Conservation (phyloP, 2,797 vertebrate genomes). For the Margarornis squamiger region DNA sequence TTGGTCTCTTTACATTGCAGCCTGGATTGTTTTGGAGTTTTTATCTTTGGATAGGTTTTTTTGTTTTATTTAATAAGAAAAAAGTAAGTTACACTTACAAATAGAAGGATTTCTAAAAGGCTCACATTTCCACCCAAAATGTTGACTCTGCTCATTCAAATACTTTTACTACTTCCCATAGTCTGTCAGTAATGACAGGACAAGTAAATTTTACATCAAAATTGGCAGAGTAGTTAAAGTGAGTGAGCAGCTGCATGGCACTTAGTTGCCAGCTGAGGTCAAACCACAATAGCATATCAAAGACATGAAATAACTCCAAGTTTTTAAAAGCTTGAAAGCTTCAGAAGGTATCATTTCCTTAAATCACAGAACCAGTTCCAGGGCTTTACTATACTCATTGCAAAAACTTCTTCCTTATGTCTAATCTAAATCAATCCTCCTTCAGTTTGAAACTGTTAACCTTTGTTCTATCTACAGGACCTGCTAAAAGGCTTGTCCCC, state of each 20-base stretch:
- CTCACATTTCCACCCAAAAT: not conserved
- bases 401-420: not conserved
- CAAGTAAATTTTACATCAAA: not conserved
- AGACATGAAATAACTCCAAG: not conserved
- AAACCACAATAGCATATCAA: not conserved
- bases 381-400: not conserved
- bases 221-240: not conserved
- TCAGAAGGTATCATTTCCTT: not conserved
- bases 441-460: not conserved
- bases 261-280: not conserved
- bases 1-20: not conserved
- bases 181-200: not conserved
- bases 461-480: not conserved
- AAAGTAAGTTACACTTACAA: not conserved
- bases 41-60: not conserved
- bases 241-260: accelerated
- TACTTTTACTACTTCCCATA: not conserved
- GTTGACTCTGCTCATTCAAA: not conserved
- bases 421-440: not conserved
- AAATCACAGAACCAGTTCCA: not conserved
- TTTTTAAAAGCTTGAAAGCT: not conserved
- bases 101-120: not conserved
- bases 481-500: not conserved
- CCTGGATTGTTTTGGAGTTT: not conserved
- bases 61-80: not conserved